These are phyloP conservation scores for Ophioninae sp. DNA, from an alignment of 2,888 invertebrate species.

Conservation along the genomic window DNA sequence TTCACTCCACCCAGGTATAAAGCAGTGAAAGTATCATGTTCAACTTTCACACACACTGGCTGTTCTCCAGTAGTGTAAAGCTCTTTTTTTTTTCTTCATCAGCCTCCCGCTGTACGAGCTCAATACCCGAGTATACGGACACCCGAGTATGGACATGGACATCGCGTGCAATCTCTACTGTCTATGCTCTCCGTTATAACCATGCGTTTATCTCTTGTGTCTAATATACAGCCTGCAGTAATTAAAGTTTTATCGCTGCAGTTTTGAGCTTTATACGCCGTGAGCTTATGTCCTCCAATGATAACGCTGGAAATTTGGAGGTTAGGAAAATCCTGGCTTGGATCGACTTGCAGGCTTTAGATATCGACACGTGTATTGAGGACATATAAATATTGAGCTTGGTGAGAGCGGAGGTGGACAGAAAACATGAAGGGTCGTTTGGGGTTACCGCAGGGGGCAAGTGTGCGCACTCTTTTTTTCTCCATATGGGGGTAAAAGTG, in stretches of 20 bases:
- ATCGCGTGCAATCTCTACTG: conserved; percentile 1
- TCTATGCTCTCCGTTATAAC: conserved; percentile 32
- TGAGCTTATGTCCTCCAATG: conserved; percentile 11
- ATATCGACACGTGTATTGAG: not conserved
- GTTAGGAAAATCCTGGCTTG: conserved; percentile 20
- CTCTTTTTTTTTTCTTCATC: conserved; percentile 11
- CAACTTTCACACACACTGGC: conserved; percentile 4
- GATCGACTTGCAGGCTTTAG: conserved; percentile 3
- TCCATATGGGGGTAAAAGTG: too few species aligned
- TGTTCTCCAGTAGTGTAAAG: conserved; percentile 2
- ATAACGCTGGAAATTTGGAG: conserved; percentile 43
- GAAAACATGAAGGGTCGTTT: too few species aligned
- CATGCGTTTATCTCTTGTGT: conserved; percentile 51
- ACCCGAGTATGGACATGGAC: not conserved
- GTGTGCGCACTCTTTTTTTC: too few species aligned
- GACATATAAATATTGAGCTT: not conserved
- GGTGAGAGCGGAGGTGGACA: too few species aligned
- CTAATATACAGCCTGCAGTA: conserved; percentile 54
- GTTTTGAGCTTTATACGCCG: conserved; percentile 26
- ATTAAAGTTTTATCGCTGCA: conserved; percentile 56
- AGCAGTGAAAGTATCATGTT: conserved; percentile 6
- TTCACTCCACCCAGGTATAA: not conserved
- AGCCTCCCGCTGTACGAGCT: conserved; percentile 10
- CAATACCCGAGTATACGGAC: not conserved
- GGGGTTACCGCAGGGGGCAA: too few species aligned